These are phyloP conservation scores for Etheostoma nigrum DNA, from an alignment of 2,797 vertebrate species.

Conservation along the genomic window DNA sequence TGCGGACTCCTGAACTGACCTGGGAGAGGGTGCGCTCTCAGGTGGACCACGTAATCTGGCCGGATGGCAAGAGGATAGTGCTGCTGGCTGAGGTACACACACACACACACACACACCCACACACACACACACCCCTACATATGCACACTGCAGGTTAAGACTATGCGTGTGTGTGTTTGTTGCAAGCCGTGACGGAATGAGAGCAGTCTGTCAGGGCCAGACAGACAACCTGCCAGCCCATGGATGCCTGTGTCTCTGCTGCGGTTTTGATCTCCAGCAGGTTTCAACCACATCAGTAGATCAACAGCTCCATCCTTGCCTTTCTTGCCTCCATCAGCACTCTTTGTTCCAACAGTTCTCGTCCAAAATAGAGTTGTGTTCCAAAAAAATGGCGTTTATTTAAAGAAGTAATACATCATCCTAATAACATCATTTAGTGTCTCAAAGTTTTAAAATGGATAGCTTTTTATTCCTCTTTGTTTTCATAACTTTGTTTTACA, in stretches of 20 bases:
- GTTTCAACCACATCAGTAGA: slow-evolving; percentile 18
- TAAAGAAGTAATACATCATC: not conserved
- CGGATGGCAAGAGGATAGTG: slow-evolving; percentile 96
- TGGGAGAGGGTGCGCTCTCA: slow-evolving; percentile 98
- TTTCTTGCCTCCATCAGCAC: slow-evolving; percentile 7
- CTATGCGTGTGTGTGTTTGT: not conserved
- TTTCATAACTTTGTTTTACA: slow-evolving; percentile 1
- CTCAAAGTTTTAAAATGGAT: not conserved
- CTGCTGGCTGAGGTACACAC: slow-evolving; percentile 93
- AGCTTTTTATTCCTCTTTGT: not conserved
- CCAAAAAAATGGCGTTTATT: not conserved
- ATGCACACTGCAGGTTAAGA: not conserved
- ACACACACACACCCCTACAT: not conserved
- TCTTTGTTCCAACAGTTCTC: not conserved
- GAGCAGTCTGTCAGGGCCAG: slow-evolving; percentile 45
- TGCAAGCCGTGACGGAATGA: slow-evolving; percentile 62
- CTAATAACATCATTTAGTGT: not conserved
- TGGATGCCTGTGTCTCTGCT: not conserved
- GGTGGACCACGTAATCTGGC: slow-evolving; percentile 98
- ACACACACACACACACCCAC: not conserved
- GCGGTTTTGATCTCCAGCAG: slow-evolving; percentile 49
- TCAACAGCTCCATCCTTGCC: slow-evolving; percentile 16
- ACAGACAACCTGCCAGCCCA: slow-evolving; percentile 16
- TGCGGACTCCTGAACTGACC: slow-evolving; percentile 95
- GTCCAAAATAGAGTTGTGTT: slow-evolving; percentile 19